phyloP scores from a whole-genome alignment of 2,113 vertebrate genomes.

The Toxotes chatareus region DNA sequence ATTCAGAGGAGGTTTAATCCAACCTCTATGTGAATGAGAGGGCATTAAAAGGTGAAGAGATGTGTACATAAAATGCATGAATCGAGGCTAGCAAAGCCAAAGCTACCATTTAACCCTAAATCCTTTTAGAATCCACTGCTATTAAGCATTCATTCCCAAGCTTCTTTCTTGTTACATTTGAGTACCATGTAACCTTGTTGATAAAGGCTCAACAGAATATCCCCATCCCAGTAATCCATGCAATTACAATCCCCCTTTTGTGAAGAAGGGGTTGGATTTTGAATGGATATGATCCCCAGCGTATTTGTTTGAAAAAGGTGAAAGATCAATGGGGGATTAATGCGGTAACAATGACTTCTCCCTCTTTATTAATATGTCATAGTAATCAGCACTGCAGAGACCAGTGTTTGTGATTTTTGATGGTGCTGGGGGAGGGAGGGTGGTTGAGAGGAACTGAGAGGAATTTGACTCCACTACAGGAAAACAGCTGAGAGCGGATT shows the following conservation, averaged over 20 bases:
- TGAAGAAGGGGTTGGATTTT: conserved; percentile 65
- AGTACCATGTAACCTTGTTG: conserved; percentile 75
- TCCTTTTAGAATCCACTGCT: conserved; percentile 59
- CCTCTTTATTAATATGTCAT: conserved; percentile 76
- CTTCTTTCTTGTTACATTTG: conserved; percentile 57
- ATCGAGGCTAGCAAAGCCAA: conserved; percentile 23
- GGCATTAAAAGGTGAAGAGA: conserved; percentile 54
- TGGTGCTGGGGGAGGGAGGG: conserved; percentile 29
- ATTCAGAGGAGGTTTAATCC: conserved; percentile 53
- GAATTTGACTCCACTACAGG: conserved; percentile 80
- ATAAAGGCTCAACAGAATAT: conserved; percentile 77
- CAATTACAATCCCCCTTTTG: conserved; percentile 79
- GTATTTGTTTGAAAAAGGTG: conserved; percentile 78
- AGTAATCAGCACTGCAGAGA: conserved; percentile 70
- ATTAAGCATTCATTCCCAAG: conserved; percentile 57
- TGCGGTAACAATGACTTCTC: conserved; percentile 62
- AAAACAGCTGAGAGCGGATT: conserved; percentile 84
- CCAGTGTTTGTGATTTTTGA: conserved; percentile 62
- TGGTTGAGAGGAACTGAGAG: conserved; percentile 41
- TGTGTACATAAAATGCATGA: conserved; percentile 55
- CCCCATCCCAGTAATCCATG: conserved; percentile 74
- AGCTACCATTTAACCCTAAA: conserved; percentile 58
- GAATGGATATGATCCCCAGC: conserved; percentile 58
- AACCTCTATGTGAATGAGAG: conserved; percentile 33
- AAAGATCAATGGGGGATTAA: conserved; percentile 83